Conservation (phyloP, 2,797 vertebrate species). For the Poeciliopsis paucimaculata region DNA sequence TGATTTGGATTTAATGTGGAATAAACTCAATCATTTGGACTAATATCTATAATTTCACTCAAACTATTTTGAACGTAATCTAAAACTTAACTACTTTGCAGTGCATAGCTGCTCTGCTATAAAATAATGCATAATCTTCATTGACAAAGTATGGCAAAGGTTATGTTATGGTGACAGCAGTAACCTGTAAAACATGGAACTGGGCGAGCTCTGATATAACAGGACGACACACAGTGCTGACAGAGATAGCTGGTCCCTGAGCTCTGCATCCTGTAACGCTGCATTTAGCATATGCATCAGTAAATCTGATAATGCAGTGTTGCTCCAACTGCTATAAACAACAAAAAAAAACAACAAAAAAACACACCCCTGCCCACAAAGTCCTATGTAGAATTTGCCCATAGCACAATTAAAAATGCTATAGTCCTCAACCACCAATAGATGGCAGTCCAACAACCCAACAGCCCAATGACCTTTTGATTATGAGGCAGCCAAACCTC, state of each 20-base stretch:
- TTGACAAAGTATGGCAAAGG: constrained; percentile 14
- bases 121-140: constrained; percentile 13
- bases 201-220: constrained; percentile 24
- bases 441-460: constrained; percentile 33
- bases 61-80: constrained; percentile 4
- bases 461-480: constrained; percentile 3
- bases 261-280: constrained; percentile 41
- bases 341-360: neutral
- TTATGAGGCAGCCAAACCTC: constrained; percentile 31
- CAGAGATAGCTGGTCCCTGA: constrained; percentile 56
- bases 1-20: constrained; percentile 3
- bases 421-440: constrained; percentile 19
- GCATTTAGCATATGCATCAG: constrained; percentile 12
- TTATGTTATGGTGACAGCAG: constrained; percentile 7
- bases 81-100: neutral
- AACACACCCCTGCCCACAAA: neutral
- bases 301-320: constrained; percentile 1
- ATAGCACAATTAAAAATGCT: constrained; percentile 12
- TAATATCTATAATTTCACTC: neutral
- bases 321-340: constrained; percentile 1
- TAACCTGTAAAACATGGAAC: constrained; percentile 24
- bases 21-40: neutral
- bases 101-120: constrained; percentile 6
- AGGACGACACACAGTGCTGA: constrained; percentile 25
- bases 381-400: constrained; percentile 9